Conservation (phyloP, 2,888 invertebrate genomes). For the Cryptus armator region DNA sequence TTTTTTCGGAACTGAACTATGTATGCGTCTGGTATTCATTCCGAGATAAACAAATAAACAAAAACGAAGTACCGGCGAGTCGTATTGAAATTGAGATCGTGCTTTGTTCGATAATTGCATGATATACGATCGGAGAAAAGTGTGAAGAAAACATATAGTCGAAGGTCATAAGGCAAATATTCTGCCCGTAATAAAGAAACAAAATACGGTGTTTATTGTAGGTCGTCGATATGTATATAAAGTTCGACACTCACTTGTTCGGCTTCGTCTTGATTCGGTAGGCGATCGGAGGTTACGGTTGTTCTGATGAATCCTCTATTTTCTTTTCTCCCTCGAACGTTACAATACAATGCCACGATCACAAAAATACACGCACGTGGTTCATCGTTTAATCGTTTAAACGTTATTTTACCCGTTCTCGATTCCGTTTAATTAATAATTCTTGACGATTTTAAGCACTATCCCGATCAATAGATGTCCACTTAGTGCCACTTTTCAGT, state of each 20-base stretch:
- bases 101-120: neutral
- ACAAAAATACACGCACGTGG: slow-evolving; percentile 12
- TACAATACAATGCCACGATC: neutral
- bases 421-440: slow-evolving; percentile 4
- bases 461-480: neutral
- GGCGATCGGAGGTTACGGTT: neutral
- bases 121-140: neutral
- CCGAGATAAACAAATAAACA: no score
- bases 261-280: neutral
- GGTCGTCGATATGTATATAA: neutral
- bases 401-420: neutral
- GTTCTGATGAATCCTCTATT: neutral
- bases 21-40: no score
- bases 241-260: slow-evolving; percentile 36
- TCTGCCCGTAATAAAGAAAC: neutral
- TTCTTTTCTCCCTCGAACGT: neutral
- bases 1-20: no score
- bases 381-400: neutral
- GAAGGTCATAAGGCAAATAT: neutral
- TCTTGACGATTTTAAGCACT: neutral
- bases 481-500: neutral
- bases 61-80: no score
- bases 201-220: neutral
- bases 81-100: neutral
- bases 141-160: neutral